These are phyloP conservation scores for Cossypha niveicapilla DNA, from an alignment of 2,797 vertebrate genomes.

Conservation along the genomic window DNA sequence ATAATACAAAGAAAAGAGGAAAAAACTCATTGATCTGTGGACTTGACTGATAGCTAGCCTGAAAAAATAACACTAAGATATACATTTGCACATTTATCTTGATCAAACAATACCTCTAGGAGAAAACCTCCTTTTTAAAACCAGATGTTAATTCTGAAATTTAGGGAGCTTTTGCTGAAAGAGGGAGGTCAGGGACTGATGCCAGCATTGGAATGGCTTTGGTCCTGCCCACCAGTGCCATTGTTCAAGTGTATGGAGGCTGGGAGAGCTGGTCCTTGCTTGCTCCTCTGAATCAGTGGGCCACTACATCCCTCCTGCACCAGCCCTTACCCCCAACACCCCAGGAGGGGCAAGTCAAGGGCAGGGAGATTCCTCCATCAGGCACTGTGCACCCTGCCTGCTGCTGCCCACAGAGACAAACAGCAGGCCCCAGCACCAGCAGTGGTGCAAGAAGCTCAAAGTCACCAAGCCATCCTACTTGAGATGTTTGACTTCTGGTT, in stretches of 20 bases:
- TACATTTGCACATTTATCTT: neutral
- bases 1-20: neutral
- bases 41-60: neutral
- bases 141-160: neutral
- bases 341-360: neutral
- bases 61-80: neutral
- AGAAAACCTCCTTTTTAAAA: neutral
- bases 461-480: neutral
- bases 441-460: neutral
- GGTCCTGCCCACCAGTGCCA: neutral
- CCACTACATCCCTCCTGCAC: neutral
- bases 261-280: neutral
- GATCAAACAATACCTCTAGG: neutral
- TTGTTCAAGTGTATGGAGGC: neutral
- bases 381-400: neutral
- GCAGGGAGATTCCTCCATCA: neutral
- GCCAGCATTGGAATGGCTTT: neutral
- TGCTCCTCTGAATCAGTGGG: neutral
- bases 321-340: neutral
- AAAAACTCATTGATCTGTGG: accelerated
- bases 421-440: neutral
- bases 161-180: neutral
- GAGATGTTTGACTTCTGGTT: neutral
- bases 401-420: neutral
- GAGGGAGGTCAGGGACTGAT: neutral